Percentiles rank a stretch among this genome's conserved stretches.
phyloP scores from a whole-genome alignment of 2,113 vertebrate species.

The Ptyas mucosa region DNA sequence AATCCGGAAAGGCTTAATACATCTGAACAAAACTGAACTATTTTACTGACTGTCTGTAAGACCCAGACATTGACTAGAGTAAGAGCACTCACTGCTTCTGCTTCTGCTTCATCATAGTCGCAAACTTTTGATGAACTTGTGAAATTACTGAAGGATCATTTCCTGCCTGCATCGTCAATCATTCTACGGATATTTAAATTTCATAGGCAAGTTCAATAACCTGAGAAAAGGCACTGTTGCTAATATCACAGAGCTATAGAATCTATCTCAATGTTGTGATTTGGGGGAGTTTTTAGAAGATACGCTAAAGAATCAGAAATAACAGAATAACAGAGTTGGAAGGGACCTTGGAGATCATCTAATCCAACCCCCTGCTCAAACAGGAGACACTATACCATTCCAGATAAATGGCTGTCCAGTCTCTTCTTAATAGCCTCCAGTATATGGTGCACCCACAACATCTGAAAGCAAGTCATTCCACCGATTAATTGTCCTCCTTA shows the following conservation, averaged over 20 bases:
- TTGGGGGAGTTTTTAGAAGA: neutral
- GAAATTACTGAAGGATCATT: neutral
- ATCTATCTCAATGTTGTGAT: neutral
- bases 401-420: neutral
- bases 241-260: neutral
- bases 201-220: neutral
- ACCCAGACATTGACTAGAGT: neutral
- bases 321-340: neutral
- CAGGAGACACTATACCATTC: too few species aligned
- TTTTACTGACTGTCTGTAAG: neutral
- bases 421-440: neutral
- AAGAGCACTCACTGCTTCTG: neutral
- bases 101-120: neutral
- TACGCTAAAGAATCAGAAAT: neutral
- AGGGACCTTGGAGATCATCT: neutral
- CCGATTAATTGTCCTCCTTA: neutral
- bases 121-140: neutral
- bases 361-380: neutral
- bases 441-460: neutral
- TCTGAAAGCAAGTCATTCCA: neutral
- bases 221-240: neutral
- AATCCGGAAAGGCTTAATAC: neutral
- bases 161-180: neutral
- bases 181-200: neutral
- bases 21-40: neutral